Conservation (phyloP, 2,797 vertebrate species). For the Sciaenops ocellatus region DNA sequence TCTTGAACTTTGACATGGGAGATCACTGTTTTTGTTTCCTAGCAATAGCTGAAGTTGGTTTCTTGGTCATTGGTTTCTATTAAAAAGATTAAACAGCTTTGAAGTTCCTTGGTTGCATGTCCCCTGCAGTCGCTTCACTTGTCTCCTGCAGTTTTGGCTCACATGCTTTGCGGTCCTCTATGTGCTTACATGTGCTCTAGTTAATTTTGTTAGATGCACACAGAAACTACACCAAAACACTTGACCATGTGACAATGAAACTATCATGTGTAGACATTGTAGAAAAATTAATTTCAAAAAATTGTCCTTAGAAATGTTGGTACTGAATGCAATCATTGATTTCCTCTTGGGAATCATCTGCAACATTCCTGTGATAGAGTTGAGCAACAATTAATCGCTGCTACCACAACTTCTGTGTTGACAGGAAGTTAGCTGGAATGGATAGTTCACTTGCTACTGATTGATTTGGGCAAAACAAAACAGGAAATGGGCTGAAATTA, state of each 20-base stretch:
- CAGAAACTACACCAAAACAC: not conserved
- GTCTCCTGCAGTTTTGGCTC: not conserved
- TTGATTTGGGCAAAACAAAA: conserved; percentile 10
- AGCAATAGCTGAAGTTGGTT: too few relatives aligned
- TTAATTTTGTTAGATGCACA: not conserved
- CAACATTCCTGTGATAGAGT: not conserved
- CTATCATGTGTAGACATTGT: not conserved
- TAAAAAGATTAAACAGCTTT: too few relatives aligned
- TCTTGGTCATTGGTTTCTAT: too few relatives aligned
- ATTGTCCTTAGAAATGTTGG: not conserved
- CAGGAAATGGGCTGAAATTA: not conserved
- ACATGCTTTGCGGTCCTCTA: not conserved
- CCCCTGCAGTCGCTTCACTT: not conserved
- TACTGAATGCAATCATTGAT: not conserved
- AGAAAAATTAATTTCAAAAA: not conserved
- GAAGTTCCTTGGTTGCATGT: not conserved
- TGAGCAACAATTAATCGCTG: not conserved
- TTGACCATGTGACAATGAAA: not conserved
- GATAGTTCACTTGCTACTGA: not conserved
- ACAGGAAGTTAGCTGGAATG: not conserved
- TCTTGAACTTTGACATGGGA: too few relatives aligned
- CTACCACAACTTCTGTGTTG: not conserved
- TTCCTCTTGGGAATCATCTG: not conserved
- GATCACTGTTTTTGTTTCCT: too few relatives aligned
- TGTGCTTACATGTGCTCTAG: not conserved